These are phyloP conservation scores for Cacoxenus indagator DNA, from an alignment of 2,888 invertebrate species.

Conservation along the genomic window DNA sequence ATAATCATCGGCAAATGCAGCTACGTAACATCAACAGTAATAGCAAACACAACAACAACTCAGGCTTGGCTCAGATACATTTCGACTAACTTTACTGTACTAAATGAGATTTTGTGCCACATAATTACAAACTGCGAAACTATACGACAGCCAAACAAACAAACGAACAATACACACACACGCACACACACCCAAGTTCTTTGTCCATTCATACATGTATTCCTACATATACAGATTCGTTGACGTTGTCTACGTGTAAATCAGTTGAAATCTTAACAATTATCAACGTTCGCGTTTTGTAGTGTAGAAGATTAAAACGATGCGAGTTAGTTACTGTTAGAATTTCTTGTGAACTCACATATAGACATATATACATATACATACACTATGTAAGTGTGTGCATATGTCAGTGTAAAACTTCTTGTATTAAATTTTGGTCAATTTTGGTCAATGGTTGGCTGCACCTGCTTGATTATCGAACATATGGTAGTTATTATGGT, in stretches of 20 bases:
- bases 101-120: slow-evolving; percentile 5
- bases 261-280: neutral
- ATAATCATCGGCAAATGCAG: too few relatives aligned
- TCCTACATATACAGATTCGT: neutral
- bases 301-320: neutral
- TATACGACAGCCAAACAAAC: slow-evolving; percentile 1
- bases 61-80: neutral
- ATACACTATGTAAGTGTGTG: too few relatives aligned
- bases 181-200: neutral
- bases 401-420: too few relatives aligned
- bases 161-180: neutral
- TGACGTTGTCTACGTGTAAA: neutral
- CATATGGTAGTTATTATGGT: too few relatives aligned
- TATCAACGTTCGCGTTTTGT: neutral
- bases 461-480: too few relatives aligned
- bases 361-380: too few relatives aligned
- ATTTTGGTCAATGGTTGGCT: too few relatives aligned
- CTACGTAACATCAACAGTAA: neutral
- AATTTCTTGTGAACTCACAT: too few relatives aligned
- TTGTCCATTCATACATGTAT: too few relatives aligned
- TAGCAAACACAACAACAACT: neutral
- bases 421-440: too few relatives aligned
- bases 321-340: too few relatives aligned
- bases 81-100: neutral
- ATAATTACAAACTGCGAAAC: slow-evolving; percentile 6